phyloP scores from a whole-genome alignment of 2,113 vertebrate species.

The Hippocampus comes region DNA sequence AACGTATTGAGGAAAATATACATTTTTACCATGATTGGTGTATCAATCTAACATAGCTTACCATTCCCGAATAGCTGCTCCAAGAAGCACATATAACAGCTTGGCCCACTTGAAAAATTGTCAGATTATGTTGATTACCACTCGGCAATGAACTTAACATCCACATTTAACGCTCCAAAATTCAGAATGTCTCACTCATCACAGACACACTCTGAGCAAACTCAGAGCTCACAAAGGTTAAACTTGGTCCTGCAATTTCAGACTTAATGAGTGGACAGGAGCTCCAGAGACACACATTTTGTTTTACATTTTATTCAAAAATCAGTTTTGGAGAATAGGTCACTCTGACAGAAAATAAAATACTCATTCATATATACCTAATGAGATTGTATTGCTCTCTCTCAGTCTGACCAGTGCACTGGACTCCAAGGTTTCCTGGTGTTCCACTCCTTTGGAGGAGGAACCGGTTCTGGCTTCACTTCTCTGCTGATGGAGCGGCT shows the following conservation, averaged over 20 bases:
- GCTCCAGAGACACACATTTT: neutral
- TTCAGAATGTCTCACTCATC: too few relatives aligned
- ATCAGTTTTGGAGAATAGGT: neutral
- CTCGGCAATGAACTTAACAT: too few relatives aligned
- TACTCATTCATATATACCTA: neutral
- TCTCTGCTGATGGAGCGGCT: constrained; percentile 66
- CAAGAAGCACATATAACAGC: too few relatives aligned
- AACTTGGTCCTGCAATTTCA: neutral
- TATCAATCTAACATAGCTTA: too few relatives aligned
- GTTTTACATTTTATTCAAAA: neutral
- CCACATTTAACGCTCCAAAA: too few relatives aligned
- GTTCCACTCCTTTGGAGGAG: constrained; percentile 66
- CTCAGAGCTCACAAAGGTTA: too few relatives aligned
- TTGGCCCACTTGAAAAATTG: too few relatives aligned
- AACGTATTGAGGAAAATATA: too few relatives aligned
- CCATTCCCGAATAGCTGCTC: too few relatives aligned
- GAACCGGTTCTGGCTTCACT: constrained; percentile 66
- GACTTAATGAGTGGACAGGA: neutral
- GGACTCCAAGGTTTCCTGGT: constrained; percentile 66
- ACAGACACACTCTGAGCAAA: neutral
- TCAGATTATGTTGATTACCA: too few relatives aligned
- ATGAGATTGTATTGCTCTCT: neutral
- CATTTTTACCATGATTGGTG: too few relatives aligned
- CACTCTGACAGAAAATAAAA: neutral
- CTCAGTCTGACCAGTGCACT: constrained; percentile 63